Conservation (phyloP, 2,797 vertebrate genomes). For the Scolopax rusticola region DNA sequence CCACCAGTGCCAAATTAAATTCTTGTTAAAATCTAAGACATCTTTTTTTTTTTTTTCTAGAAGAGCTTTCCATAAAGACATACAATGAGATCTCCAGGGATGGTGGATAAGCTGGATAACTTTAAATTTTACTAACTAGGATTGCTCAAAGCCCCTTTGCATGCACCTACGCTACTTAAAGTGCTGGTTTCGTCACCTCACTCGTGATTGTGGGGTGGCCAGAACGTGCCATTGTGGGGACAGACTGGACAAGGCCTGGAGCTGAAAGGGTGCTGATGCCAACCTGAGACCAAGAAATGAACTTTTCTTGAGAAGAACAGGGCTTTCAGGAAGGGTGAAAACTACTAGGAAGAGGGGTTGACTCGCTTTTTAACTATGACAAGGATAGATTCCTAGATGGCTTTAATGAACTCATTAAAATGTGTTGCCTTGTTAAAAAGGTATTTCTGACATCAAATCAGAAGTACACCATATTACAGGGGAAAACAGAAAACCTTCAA, state of each 20-base stretch:
- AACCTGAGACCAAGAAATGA: not conserved
- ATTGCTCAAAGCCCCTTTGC: not conserved
- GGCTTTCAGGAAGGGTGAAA: not conserved
- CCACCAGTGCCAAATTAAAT: not conserved
- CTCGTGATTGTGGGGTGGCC: not conserved
- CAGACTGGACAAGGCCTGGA: not conserved
- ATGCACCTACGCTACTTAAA: not conserved
- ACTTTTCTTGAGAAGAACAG: not conserved
- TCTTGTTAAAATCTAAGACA: not conserved
- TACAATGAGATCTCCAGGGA: not conserved
- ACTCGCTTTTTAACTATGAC: not conserved
- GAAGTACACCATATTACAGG: not conserved
- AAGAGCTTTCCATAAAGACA: not conserved
- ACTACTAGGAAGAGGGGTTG: not conserved
- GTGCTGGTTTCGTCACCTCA: not conserved
- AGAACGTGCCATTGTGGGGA: not conserved
- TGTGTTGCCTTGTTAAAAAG: not conserved
- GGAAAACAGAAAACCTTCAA: not conserved
- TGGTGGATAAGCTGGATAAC: not conserved
- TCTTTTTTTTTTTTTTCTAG: not conserved
- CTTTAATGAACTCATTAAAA: not conserved
- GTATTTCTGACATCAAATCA: not conserved
- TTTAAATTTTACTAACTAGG: not conserved
- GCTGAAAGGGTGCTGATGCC: not conserved
- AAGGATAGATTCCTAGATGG: not conserved